Evolutionary conservation across 2,888 invertebrate species (phyloP).

Genomic region (Sceliomorpha sp.): DNA sequence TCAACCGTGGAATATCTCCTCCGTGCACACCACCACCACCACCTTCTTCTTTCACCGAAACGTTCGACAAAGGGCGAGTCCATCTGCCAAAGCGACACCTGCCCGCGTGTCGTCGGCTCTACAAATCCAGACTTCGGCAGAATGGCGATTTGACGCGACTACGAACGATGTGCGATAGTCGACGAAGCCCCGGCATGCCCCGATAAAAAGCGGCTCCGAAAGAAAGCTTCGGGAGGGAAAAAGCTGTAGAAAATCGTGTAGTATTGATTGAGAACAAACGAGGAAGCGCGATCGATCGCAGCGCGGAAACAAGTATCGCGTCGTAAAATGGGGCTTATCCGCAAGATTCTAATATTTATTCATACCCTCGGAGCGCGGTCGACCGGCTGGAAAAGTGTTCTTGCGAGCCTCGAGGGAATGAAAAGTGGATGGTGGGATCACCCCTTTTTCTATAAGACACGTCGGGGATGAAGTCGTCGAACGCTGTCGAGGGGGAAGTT

Average conservation of each 20-base stretch:
- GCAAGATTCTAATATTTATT: conserved; percentile 78
- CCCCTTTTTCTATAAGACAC: conserved; percentile 71
- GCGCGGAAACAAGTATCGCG: conserved; percentile 73
- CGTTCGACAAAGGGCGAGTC: conserved; percentile 29
- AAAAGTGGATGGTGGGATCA: conserved; percentile 74
- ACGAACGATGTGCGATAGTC: too few relatives aligned
- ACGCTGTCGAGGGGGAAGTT: conserved; percentile 35
- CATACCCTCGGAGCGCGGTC: conserved; percentile 68
- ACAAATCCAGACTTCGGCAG: too few relatives aligned
- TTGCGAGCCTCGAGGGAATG: conserved; percentile 62
- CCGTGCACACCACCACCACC: conserved; percentile 30
- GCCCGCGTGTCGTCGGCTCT: conserved; percentile 20
- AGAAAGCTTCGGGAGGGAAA: too few relatives aligned
- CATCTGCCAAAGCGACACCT: conserved; percentile 52
- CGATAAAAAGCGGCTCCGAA: too few relatives aligned
- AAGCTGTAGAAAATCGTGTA: conserved; percentile 21
- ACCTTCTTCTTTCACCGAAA: too few relatives aligned
- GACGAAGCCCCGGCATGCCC: too few relatives aligned
- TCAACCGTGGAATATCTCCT: conserved; percentile 15
- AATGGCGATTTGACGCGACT: too few relatives aligned
- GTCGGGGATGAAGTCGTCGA: conserved; percentile 58
- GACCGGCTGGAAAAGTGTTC: conserved; percentile 75
- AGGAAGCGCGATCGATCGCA: conserved; percentile 65
- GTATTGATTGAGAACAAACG: conserved; percentile 39
- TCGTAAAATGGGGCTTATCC: conserved; percentile 76